Evolutionary conservation across 2,113 vertebrate species (phyloP), one percentile per base, ranked within the genome.

Genomic region (Progne subis): DNA sequence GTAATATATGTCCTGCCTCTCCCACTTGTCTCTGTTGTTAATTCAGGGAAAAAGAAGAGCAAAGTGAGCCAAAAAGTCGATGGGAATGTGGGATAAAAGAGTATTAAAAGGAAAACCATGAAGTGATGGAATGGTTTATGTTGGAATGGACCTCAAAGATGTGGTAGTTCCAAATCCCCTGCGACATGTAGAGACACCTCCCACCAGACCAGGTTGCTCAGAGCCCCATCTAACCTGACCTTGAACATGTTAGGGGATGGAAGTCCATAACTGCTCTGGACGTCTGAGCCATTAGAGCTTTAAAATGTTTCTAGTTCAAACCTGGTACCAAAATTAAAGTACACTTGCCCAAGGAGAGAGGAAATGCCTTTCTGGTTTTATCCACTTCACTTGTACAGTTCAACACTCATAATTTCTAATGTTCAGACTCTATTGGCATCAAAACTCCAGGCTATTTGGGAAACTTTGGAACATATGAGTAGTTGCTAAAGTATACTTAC

Each of bases 181-280:
- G 41, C 25, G 15, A 21, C 10, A 11, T 5, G 1, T 20, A 55
- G 31, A 19, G 2, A 37, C 20, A 49, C 7, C 8, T 69, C 21
- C 31, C 12, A 34, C 21, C 26, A 18, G 34, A 19, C 7, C 11
- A 49, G 17, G 29, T 5, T 55, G 7, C 34, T 69, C 70, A 56
- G 12, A 50, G 31, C 26, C 18, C 37, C 43, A 37, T 56, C 9
- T 20, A 55, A 1, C 18, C 31, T 43, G 63, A 17, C 31, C 11
- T 19, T 31, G 10, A 63, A 32, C 18, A 28, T 18, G 49, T 49
- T 19, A 7, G 32, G 23, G 31, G 21, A 12, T 43, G 31, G 12
- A 41, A 63, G 10, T 8, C 10, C 43, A 37, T 14, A 50, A 17
- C 9, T 0, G 0, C 18, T 56, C 18, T 32, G 49, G 10, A 6